Base-by-base conservation (phyloP, 2,888 invertebrate species). In the Mesorhabditis spiculigera region DNA sequence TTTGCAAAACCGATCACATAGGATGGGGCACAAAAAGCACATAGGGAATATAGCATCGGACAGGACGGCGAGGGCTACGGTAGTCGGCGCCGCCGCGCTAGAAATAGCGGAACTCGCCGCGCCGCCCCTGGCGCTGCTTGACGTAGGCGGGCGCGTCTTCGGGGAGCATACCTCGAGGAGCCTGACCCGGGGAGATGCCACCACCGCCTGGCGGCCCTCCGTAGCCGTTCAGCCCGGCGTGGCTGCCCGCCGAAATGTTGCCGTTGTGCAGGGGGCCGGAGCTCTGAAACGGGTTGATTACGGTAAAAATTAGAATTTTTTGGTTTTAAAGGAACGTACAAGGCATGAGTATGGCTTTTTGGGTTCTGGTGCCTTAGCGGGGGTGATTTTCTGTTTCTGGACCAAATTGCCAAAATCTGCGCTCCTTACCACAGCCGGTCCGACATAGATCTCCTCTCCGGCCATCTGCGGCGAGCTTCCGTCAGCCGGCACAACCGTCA, bases 51-150 rank as follows among this genome's bases (percentile, higher is more conserved):
- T 28, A 28, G 3, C 28, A 28, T 28, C 3, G 28, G 28, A 28
- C 28, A 3, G 28, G 28, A 28, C 28, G 28, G 28, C 28, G 28
- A 28, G 28, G 43, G 64, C 4, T 28, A 58, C 28, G 50, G 43
- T 45, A 68, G 63, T 45, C 5, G 65, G 58, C n/a, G 42, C 43
- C 16, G 28, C n/a, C 58, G 16, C 6, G 5, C 76, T 74, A 86
- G 73, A 86, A 86, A 75, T 86, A 86, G 68, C 86, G 80, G 78
- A 86, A 86, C 73, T 85, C 86, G 71, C 86, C 86, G 65, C 83
- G 81, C 73, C 78, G 81, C 58, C 86, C 86, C 71, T 81, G 82
- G 10, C 85, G 79, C 68, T 83, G 78, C 75, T 83, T 85, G 68
- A 85, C 81, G 73, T 83, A 85, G 41, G 85, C 79, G 16, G 85